Evolutionary conservation across 1,140 invertebrate species (phyloP).

Genomic region (Ephestia elutella): DNA sequence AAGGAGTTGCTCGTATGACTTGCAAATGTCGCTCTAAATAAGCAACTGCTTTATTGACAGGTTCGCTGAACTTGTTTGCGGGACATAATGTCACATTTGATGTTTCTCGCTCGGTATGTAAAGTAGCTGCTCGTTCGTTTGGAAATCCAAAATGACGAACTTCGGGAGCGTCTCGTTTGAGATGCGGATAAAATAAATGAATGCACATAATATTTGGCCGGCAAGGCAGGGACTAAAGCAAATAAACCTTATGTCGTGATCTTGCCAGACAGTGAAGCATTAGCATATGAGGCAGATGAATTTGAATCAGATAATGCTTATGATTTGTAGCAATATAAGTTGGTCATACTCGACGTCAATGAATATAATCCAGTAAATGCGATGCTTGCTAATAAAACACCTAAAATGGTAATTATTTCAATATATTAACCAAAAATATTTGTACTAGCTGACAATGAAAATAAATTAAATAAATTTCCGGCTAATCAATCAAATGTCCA

Average conservation of each 20-base stretch:
- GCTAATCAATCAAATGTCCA: conserved; percentile 23
- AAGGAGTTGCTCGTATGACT: conserved; percentile 28
- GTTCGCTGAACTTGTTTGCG: conserved; percentile 35
- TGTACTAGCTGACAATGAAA: conserved; percentile 1
- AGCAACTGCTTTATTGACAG: conserved; percentile 48
- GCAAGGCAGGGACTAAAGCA: conserved; percentile 30
- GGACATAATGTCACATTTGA: conserved; percentile 11
- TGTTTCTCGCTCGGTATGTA: conserved; percentile 26
- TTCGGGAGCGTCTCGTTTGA: conserved; percentile 8
- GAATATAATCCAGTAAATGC: too few species aligned
- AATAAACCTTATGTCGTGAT: conserved; percentile 38
- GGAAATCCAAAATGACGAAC: conserved; percentile 4
- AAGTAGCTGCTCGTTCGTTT: conserved; percentile 18
- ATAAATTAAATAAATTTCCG: conserved; percentile 12
- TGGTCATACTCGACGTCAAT: too few species aligned
- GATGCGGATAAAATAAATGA: conserved; percentile 40
- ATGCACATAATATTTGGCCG: conserved; percentile 67
- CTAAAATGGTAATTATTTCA: neutral
- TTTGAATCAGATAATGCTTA: conserved; percentile 21
- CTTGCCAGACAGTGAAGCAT: conserved; percentile 26
- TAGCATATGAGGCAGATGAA: conserved; percentile 49
- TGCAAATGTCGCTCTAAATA: conserved; percentile 45
- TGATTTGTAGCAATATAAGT: too few species aligned
- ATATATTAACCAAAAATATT: conserved; percentile 11
- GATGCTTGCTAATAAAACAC: neutral